These are phyloP conservation scores for Sinocyclocheilus maitianheensis DNA, from an alignment of 2,113 vertebrate genomes.

Conservation along the genomic window DNA sequence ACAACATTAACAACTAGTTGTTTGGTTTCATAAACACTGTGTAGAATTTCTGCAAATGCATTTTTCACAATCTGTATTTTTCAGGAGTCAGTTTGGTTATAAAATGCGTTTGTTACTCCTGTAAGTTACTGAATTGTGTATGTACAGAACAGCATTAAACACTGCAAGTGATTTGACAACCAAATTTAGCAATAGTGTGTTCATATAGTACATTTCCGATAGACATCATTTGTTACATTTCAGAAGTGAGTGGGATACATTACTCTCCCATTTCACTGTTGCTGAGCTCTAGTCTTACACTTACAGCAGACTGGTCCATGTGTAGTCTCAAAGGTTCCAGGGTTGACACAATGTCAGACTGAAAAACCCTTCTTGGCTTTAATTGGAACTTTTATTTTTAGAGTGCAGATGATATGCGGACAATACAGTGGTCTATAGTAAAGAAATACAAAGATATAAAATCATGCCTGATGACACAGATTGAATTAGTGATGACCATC, in stretches of 20 bases:
- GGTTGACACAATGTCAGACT: neutral
- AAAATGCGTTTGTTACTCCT: neutral
- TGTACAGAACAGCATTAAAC: neutral
- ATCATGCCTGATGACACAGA: neutral
- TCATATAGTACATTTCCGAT: neutral
- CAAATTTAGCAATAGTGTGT: neutral
- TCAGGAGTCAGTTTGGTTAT: neutral
- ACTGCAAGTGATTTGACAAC: neutral
- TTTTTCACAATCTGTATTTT: neutral
- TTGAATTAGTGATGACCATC: neutral
- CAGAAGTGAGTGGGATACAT: neutral
- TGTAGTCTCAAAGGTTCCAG: neutral
- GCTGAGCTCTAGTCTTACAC: neutral
- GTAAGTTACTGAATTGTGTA: neutral
- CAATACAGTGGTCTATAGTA: neutral
- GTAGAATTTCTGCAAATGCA: neutral
- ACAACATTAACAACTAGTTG: neutral
- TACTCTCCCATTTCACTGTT: neutral
- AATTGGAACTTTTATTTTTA: conserved; percentile 22
- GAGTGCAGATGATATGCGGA: neutral
- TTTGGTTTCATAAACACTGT: neutral
- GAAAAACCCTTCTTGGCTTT: neutral
- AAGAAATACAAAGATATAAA: neutral
- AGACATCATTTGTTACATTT: neutral
- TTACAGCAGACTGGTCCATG: neutral